These are phyloP conservation scores for Ptychoptera albimana DNA, from an alignment of 2,888 invertebrate genomes.

Conservation along the genomic window DNA sequence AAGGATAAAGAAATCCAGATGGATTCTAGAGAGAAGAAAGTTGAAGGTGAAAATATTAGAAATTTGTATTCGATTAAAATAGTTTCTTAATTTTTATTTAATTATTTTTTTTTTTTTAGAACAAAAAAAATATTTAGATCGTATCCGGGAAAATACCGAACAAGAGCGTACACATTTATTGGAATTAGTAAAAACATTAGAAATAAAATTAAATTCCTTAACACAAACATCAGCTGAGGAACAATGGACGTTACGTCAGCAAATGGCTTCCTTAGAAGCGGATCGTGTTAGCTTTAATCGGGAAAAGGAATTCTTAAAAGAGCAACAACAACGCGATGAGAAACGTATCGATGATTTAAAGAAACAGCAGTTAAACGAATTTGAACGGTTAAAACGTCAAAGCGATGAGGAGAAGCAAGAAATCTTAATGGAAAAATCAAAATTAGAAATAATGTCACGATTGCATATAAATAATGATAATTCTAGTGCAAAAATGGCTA, in stretches of 20 bases:
- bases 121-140: slow-evolving; percentile 2
- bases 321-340: slow-evolving; percentile 25
- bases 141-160: slow-evolving; percentile 11
- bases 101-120: slow-evolving; percentile 11
- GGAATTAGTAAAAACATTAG: slow-evolving; percentile 26
- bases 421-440: slow-evolving; percentile 20
- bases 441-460: slow-evolving; percentile 17
- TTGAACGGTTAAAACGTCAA: slow-evolving; percentile 18
- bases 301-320: slow-evolving; percentile 23
- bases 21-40: slow-evolving; percentile 19
- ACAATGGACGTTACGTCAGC: slow-evolving; percentile 27
- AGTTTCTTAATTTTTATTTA: not conserved
- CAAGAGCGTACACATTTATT: slow-evolving; percentile 24
- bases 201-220: slow-evolving; percentile 21
- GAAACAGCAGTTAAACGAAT: slow-evolving; percentile 21
- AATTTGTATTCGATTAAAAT: too few relatives aligned
- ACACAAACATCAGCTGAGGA: slow-evolving; percentile 26
- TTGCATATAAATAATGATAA: not conserved
- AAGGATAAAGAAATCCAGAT: slow-evolving; percentile 21
- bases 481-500: slow-evolving; percentile 15
- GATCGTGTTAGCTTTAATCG: slow-evolving; percentile 25
- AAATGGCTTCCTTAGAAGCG: slow-evolving; percentile 24
- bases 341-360: slow-evolving; percentile 26
- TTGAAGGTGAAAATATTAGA: slow-evolving; percentile 9
- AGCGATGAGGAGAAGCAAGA: slow-evolving; percentile 24